Conservation (phyloP, 2,797 vertebrate species). For the Hippocampus kuda region DNA sequence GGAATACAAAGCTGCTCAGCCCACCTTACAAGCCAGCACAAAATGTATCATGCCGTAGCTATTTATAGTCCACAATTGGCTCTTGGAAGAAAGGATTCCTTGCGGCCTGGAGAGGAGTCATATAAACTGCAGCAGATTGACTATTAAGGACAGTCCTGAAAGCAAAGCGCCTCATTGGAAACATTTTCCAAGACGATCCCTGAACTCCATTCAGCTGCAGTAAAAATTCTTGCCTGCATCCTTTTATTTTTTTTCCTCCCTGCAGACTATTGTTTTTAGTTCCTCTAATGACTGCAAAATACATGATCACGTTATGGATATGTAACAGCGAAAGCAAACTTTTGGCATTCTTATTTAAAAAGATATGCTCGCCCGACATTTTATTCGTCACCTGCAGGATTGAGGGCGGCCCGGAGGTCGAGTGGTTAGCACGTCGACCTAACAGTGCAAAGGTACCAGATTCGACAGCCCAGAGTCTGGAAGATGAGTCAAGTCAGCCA, state of each 20-base stretch:
- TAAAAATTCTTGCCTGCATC: slow-evolving; percentile 33
- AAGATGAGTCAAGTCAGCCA: no score
- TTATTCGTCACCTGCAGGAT: neutral
- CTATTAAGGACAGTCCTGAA: slow-evolving; percentile 33
- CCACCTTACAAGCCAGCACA: slow-evolving; percentile 1
- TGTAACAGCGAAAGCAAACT: neutral
- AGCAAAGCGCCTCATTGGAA: slow-evolving; percentile 24
- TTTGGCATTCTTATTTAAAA: neutral
- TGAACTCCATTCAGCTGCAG: slow-evolving; percentile 22
- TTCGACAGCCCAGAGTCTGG: no score
- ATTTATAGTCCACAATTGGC: slow-evolving; percentile 36
- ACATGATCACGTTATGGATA: neutral
- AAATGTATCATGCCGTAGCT: slow-evolving; percentile 19
- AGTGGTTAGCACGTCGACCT: neutral
- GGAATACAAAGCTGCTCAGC: slow-evolving; percentile 1
- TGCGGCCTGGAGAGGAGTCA: slow-evolving; percentile 20
- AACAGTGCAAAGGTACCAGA: no score
- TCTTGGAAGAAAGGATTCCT: slow-evolving; percentile 36
- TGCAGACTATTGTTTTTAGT: slow-evolving; percentile 19
- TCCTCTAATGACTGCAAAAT: neutral
- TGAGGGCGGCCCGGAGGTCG: neutral
- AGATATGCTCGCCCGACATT: neutral
- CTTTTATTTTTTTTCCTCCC: neutral
- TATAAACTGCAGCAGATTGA: slow-evolving; percentile 19
- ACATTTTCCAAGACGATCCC: slow-evolving; percentile 50